phyloP scores from a whole-genome alignment of 2,888 invertebrate species.

The Agapostemon virescens region DNA sequence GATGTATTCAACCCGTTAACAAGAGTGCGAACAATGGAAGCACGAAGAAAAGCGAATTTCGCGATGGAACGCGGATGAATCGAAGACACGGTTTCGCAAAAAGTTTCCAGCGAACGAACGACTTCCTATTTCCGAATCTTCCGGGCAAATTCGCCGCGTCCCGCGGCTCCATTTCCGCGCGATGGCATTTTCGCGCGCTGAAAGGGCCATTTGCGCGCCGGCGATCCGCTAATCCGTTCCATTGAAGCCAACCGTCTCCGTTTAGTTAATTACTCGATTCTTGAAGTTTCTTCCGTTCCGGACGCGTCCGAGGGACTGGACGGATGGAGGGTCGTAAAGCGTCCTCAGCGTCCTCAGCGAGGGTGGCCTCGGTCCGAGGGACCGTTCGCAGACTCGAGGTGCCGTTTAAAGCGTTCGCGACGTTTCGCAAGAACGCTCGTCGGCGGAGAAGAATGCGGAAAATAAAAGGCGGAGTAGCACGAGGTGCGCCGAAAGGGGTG shows the following conservation, averaged over 20 bases:
- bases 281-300: background rate
- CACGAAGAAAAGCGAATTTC: background rate
- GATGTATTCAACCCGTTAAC: too few species aligned
- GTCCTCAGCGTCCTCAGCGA: background rate
- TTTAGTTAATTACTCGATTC: constrained; percentile 12
- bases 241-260: background rate
- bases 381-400: constrained; percentile 5
- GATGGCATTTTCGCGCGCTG: background rate
- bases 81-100: background rate
- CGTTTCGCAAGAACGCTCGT: constrained; percentile 1
- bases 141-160: background rate
- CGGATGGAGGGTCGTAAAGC: background rate
- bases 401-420: background rate
- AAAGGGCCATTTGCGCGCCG: background rate
- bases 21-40: background rate
- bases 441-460: background rate
- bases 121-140: background rate
- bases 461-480: background rate
- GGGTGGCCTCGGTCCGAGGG: background rate
- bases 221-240: background rate
- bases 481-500: background rate
- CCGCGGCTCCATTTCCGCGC: background rate
- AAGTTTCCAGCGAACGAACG: background rate
- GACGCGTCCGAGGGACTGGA: background rate
- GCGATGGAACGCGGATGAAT: background rate